A percentile compares a stretch with the other conserved stretches of the same genome.
Evolutionary conservation across 2,797 vertebrate species (phyloP).

Genomic region (Pteropus rufus): DNA sequence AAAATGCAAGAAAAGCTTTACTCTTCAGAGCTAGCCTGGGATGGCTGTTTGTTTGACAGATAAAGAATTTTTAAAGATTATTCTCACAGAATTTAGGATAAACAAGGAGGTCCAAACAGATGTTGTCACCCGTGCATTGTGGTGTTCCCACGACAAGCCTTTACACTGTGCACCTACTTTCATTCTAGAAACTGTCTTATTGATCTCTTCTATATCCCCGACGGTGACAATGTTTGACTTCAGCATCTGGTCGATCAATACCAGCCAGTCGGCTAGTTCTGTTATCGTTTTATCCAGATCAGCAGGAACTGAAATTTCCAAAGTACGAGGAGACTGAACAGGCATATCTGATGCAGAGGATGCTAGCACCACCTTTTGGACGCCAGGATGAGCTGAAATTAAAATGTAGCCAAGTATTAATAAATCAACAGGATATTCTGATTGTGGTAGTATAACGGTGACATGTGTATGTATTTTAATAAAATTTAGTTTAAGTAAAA

Average conservation of each 20-base stretch:
- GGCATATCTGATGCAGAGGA: constrained; percentile 84
- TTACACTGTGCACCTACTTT: constrained; percentile 85
- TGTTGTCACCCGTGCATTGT: not conserved
- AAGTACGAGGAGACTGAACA: constrained; percentile 80
- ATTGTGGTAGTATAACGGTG: not conserved
- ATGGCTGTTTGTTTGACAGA: not conserved
- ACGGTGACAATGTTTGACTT: constrained; percentile 99
- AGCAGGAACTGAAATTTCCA: constrained; percentile 87
- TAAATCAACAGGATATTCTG: not conserved
- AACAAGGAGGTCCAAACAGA: not conserved
- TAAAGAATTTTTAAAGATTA: not conserved
- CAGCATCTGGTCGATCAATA: constrained; percentile 97
- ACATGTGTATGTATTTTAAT: not conserved
- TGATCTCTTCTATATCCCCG: constrained; percentile 95
- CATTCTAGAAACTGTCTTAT: constrained; percentile 91
- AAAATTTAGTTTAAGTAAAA: not conserved
- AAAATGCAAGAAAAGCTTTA: not conserved
- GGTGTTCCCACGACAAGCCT: not conserved
- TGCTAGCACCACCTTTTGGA: constrained; percentile 89
- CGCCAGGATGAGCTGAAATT: constrained; percentile 84
- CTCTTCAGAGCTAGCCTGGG: not conserved
- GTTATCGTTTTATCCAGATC: constrained; percentile 94
- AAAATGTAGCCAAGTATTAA: not conserved
- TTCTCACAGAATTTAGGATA: not conserved
- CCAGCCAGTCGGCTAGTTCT: constrained; percentile 94